Conservation (phyloP, 2,113 vertebrate genomes). For the Forbesichthys papilliferus region DNA sequence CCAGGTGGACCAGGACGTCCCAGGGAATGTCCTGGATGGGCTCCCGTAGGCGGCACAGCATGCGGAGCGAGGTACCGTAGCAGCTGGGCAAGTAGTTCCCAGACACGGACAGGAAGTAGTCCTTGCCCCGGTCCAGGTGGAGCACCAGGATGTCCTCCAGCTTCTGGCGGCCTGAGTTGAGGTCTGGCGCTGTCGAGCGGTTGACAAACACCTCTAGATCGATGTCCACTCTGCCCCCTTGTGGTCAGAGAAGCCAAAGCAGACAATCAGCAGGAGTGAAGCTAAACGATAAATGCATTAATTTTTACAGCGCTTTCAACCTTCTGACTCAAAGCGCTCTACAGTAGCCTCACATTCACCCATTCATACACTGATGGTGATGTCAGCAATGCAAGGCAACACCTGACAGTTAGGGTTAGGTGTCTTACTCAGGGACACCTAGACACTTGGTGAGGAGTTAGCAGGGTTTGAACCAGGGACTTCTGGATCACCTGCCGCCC, state of each 20-base stretch:
- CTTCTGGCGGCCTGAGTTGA: conserved; percentile 85
- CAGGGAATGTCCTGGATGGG: conserved; percentile 87
- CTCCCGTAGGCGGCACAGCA: conserved; percentile 84
- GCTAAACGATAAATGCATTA: too few species aligned
- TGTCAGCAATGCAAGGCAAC: too few species aligned
- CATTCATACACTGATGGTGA: too few species aligned
- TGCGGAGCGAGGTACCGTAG: conserved; percentile 86
- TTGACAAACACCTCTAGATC: conserved; percentile 94
- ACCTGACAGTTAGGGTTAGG: too few species aligned
- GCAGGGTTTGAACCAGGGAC: too few species aligned
- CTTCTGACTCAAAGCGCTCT: too few species aligned
- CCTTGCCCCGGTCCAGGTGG: conserved; percentile 89
- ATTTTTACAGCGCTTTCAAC: too few species aligned
- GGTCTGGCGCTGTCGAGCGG: conserved; percentile 84
- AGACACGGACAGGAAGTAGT: conserved; percentile 90
- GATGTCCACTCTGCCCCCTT: conserved; percentile 83
- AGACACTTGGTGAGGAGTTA: too few species aligned
- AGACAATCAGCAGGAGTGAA: too few species aligned
- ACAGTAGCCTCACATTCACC: too few species aligned
- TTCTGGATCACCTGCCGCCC: too few species aligned
- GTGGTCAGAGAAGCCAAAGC: conserved; percentile 11
- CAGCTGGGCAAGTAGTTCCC: conserved; percentile 95
- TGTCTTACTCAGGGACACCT: too few species aligned
- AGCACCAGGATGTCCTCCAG: conserved; percentile 96
- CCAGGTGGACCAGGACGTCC: conserved; percentile 79